phyloP scores from a whole-genome alignment of 2,888 invertebrate genomes.

The Drosophila koepferae region DNA sequence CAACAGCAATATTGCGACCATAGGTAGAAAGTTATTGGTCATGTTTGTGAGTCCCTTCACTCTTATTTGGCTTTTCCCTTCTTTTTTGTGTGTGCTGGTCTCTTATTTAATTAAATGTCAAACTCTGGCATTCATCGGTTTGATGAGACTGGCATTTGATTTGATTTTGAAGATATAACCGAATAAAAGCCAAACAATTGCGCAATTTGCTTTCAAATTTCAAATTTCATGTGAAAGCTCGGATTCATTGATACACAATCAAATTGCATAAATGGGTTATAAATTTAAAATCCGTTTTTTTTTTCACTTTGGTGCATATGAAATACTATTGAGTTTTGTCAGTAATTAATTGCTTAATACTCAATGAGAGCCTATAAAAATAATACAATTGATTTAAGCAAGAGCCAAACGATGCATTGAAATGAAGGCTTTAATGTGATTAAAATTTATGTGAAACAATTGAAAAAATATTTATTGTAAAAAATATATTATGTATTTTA shows the following conservation, averaged over 20 bases:
- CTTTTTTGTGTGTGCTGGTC: slow-evolving; percentile 2
- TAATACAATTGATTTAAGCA: not conserved
- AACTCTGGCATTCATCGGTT: slow-evolving; percentile 41
- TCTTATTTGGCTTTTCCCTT: not conserved
- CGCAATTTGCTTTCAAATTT: slow-evolving; percentile 33
- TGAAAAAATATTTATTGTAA: not conserved
- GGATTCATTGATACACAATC: not conserved
- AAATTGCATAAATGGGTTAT: not conserved
- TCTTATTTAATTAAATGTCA: slow-evolving; percentile 80
- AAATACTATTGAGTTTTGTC: not conserved
- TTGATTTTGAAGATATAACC: slow-evolving; percentile 40
- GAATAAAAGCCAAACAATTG: slow-evolving; percentile 41
- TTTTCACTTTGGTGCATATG: not conserved
- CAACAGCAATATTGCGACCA: slow-evolving; percentile 34
- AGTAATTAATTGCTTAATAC: not conserved
- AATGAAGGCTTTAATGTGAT: not conserved
- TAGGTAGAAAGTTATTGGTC: slow-evolving; percentile 61
- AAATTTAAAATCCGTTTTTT: not conserved
- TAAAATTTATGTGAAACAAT: not conserved
- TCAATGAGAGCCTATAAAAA: not conserved
- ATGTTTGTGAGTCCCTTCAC: slow-evolving; percentile 37
- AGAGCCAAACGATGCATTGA: not conserved
- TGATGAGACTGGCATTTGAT: slow-evolving; percentile 52
- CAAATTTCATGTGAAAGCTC: not conserved
- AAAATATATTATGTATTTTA: not conserved